Base-by-base conservation (phyloP, 2,113 vertebrate species). In the Lasiurus borealis region DNA sequence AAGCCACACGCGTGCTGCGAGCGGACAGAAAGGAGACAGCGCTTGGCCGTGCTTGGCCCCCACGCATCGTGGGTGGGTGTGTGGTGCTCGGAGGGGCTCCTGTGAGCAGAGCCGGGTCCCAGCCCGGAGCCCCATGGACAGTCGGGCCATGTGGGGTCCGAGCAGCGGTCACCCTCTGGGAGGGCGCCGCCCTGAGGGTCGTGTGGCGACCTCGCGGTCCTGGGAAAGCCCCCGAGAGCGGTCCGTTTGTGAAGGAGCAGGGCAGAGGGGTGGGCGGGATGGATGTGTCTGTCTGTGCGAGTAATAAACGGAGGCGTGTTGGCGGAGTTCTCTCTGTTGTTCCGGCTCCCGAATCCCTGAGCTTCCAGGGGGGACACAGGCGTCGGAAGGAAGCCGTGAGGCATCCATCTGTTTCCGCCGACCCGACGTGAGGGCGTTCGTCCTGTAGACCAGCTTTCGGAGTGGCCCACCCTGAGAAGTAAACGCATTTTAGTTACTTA, bases 1-100 rank as follows among this genome's bases (percentile, higher is more conserved):
- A 46, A 40, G 6, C 8, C 11, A 5, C 1, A 1, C 6, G 0
- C 6, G 8, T 15, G 10, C 0, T 8, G 36, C 6, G 69, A 34
- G 40, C 5, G 18, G 3, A 4, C 34, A 5, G 5, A 13, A 21
- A 48, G 29, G 64, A 68, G 15, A 13, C 57, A 13, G 12, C 0
- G 29, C 78, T 40, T 23, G 21, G 11, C 18, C 4, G 5, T 1
- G 6, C 4, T 1, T 1, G 9, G 31, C 14, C 3, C 68, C 23
- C 25, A 0, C 8, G 31, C 34, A 0, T 40, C 62, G 10, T 40
- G 40, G 40, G 25, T 8, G 12, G 31, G 59, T 1, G 0, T 1
- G 5, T 2, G 71, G 4, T 8, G 66, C 18, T 19, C 66, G 66
- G 6, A 82, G 48, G 25, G 57, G 64, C 34, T 16, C 11, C 19